These are phyloP conservation scores for Daktulosphaira vitifoliae DNA, from an alignment of 1,140 invertebrate genomes.

Conservation along the genomic window DNA sequence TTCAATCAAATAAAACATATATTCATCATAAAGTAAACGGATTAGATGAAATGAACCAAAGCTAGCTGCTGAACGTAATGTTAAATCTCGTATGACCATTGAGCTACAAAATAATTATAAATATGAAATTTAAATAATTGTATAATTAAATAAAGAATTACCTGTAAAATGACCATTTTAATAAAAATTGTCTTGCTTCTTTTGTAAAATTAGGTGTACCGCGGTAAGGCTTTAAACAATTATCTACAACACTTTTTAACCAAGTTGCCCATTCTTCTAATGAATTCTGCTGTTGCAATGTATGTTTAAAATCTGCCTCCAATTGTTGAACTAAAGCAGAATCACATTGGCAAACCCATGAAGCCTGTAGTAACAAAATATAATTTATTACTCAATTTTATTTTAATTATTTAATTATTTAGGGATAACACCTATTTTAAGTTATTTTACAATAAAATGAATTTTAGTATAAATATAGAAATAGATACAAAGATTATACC, in stretches of 20 bases:
- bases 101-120: constrained; percentile 55
- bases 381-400: not conserved
- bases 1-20: constrained; percentile 98
- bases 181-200: constrained; percentile 84
- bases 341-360: constrained; percentile 96
- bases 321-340: constrained; percentile 73
- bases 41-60: constrained; percentile 99
- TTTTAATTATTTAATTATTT: too few relatives aligned
- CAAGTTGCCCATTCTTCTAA: constrained; percentile 95
- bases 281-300: constrained; percentile 83
- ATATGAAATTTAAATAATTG: not conserved
- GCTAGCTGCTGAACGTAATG: constrained; percentile 87
- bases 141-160: constrained; percentile 41
- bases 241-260: constrained; percentile 85
- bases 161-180: constrained; percentile 99
- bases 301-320: constrained; percentile 89
- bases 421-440: too few relatives aligned
- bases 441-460: too few relatives aligned
- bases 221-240: constrained; percentile 79
- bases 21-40: constrained; percentile 94
- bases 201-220: constrained; percentile 78
- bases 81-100: constrained; percentile 91
- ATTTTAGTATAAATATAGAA: too few relatives aligned
- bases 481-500: too few relatives aligned
- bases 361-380: constrained; percentile 51